Percentiles rank a stretch among this genome's conserved stretches.
phyloP scores from a whole-genome alignment of 2,113 vertebrate genomes.

The Motacilla tschutschensis region DNA sequence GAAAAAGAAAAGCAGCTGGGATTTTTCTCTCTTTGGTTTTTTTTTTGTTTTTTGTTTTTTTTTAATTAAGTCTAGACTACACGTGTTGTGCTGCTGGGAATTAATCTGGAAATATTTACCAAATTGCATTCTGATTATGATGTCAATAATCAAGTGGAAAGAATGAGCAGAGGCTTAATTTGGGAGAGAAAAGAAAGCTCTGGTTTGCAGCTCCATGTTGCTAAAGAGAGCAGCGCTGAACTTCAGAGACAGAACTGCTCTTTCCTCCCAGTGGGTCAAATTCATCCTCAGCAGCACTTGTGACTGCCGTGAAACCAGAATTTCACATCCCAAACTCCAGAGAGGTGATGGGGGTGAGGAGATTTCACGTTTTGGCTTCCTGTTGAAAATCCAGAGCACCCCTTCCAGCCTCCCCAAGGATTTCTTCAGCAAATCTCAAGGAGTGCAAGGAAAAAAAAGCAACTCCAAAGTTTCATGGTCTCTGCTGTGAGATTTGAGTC shows the following conservation, averaged over 20 bases:
- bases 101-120: constrained; percentile 21
- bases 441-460: neutral
- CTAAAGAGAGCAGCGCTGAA: neutral
- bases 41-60: constrained; percentile 51
- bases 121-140: constrained; percentile 11
- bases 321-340: neutral
- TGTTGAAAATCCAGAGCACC: neutral
- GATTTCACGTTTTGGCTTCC: neutral
- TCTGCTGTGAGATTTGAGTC: neutral
- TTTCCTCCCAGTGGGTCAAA: neutral
- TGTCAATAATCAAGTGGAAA: neutral
- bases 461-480: neutral
- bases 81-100: constrained; percentile 4
- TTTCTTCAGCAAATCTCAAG: neutral
- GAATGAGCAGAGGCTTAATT: constrained; percentile 17
- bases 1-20: constrained; percentile 44
- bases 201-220: neutral
- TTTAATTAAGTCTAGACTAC: constrained; percentile 57
- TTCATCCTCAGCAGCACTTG: neutral
- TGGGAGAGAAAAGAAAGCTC: neutral
- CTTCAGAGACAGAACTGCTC: constrained; percentile 1
- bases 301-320: neutral
- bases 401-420: neutral
- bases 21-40: constrained; percentile 36
- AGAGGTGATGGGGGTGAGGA: neutral